phyloP scores from a whole-genome alignment of 1,140 invertebrate species.

The Oncopodura yosiiana region DNA sequence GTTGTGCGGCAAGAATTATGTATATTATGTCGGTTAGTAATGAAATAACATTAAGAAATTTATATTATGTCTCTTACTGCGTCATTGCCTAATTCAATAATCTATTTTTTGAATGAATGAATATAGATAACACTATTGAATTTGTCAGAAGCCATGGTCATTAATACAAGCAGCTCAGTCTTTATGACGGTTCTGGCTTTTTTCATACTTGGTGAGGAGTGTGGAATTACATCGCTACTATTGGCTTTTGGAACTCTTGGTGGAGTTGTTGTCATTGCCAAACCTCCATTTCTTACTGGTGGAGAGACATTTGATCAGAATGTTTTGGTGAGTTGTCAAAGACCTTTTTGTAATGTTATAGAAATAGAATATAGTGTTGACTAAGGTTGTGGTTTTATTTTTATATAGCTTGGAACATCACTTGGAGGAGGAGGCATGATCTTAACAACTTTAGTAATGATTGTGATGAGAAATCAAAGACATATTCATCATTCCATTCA shows the following conservation, averaged over 20 bases:
- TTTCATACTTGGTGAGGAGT: constrained; percentile 1
- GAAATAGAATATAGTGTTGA: too few relatives aligned
- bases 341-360: too few relatives aligned
- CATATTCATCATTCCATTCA: constrained; percentile 4
- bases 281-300: constrained; percentile 3
- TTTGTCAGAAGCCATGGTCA: constrained; percentile 7
- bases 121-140: background rate
- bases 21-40: constrained; percentile 8
- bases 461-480: constrained; percentile 9
- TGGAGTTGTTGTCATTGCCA: background rate
- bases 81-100: too few relatives aligned
- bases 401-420: too few relatives aligned
- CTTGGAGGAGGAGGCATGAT: too few relatives aligned
- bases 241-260: background rate
- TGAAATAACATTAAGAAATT: too few relatives aligned
- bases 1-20: constrained; percentile 1
- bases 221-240: background rate
- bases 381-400: too few relatives aligned
- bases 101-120: too few relatives aligned
- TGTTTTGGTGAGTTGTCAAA: too few relatives aligned
- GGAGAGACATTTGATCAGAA: background rate
- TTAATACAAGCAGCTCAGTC: background rate
- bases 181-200: constrained; percentile 1
- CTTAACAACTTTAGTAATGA: background rate
- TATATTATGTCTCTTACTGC: too few relatives aligned